Evolutionary conservation across 2,888 invertebrate species (phyloP).

Genomic region (Nymphalis polychloros): DNA sequence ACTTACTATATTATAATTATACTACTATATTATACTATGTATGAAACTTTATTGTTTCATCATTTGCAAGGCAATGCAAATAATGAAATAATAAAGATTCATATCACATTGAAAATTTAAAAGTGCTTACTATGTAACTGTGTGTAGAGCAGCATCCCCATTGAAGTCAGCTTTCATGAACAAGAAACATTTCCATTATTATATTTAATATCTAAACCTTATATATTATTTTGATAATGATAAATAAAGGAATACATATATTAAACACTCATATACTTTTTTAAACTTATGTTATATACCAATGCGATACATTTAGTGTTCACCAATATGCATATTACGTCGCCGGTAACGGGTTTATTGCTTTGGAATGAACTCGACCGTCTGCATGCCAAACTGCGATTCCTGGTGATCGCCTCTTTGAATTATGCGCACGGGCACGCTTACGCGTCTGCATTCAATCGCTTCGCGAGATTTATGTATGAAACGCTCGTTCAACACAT

Average conservation of each 20-base stretch:
- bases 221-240: not conserved
- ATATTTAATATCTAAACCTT: too few relatives aligned
- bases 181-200: too few relatives aligned
- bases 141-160: too few relatives aligned
- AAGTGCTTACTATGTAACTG: too few relatives aligned
- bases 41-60: too few relatives aligned
- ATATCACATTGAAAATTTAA: too few relatives aligned
- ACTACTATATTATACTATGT: too few relatives aligned
- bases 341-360: slow-evolving; percentile 76
- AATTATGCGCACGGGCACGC: slow-evolving; percentile 77
- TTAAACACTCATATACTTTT: not conserved
- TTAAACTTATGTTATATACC: slow-evolving; percentile 15
- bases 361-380: slow-evolving; percentile 69
- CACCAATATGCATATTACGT: slow-evolving; percentile 70
- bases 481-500: slow-evolving; percentile 60
- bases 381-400: slow-evolving; percentile 77
- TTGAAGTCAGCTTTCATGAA: too few relatives aligned
- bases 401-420: slow-evolving; percentile 78
- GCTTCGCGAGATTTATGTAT: slow-evolving; percentile 70
- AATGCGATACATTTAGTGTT: slow-evolving; percentile 50
- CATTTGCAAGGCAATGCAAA: too few relatives aligned
- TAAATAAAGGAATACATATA: not conserved
- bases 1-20: too few relatives aligned
- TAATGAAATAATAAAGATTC: too few relatives aligned
- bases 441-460: slow-evolving; percentile 73